Percentiles rank a stretch among this genome's conserved stretches.
These are phyloP conservation scores for Leptonema lineaticorne DNA, from an alignment of 1,140 invertebrate genomes.

Conservation along the genomic window DNA sequence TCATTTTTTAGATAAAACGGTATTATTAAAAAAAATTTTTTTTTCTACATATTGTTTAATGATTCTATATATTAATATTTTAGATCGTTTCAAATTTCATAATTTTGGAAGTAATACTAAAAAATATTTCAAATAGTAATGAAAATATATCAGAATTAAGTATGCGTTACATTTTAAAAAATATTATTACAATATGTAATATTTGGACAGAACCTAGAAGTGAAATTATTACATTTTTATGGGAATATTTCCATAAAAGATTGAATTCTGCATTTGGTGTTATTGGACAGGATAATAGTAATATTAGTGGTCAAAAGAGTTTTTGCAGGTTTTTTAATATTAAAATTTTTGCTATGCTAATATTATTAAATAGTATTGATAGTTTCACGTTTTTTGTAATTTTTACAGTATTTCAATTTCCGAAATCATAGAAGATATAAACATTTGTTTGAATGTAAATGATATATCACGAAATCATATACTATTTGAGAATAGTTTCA, in stretches of 20 bases:
- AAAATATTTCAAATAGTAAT: slow-evolving; percentile 18
- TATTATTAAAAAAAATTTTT: too few relatives aligned
- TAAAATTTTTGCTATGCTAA: background rate
- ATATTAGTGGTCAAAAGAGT: slow-evolving; percentile 23
- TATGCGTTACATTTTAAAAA: slow-evolving; percentile 30
- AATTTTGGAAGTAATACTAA: slow-evolving; percentile 35
- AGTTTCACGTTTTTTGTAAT: slow-evolving; percentile 5
- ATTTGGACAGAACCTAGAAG: slow-evolving; percentile 37
- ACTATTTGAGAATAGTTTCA: slow-evolving; percentile 37
- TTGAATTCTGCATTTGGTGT: slow-evolving; percentile 38
- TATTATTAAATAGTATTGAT: slow-evolving; percentile 4
- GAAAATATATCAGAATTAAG: slow-evolving; percentile 28
- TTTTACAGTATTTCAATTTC: slow-evolving; percentile 32
- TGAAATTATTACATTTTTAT: slow-evolving; percentile 36
- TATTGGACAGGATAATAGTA: slow-evolving; percentile 24
- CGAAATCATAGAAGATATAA: slow-evolving; percentile 32
- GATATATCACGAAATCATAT: slow-evolving; percentile 22
- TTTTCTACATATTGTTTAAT: background rate
- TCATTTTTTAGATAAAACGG: too few relatives aligned
- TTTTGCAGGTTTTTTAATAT: slow-evolving; percentile 4
- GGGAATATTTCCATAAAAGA: slow-evolving; percentile 41
- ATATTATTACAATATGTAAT: slow-evolving; percentile 30
- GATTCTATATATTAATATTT: slow-evolving; percentile 19
- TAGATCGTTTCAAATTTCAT: slow-evolving; percentile 36
- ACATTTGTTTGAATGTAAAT: slow-evolving; percentile 21